Evolutionary conservation across 2,797 vertebrate species (phyloP).

Genomic region (Lepilemur ruficaudatus): DNA sequence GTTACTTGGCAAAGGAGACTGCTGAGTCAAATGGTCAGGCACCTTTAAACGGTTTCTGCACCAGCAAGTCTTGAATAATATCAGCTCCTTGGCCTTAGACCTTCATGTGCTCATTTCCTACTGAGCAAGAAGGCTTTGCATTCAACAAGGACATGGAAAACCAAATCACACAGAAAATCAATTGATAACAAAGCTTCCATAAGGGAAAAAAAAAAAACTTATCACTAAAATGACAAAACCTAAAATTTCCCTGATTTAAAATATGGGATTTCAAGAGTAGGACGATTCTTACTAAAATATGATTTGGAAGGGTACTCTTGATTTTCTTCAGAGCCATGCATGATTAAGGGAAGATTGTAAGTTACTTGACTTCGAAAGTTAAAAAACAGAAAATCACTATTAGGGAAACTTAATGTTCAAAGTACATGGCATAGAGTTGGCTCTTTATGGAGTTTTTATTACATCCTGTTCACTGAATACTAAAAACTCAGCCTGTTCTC

Average conservation of each 20-base stretch:
- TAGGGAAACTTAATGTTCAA: conserved; percentile 48
- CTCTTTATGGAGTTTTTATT: conserved; percentile 62
- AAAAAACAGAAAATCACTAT: conserved; percentile 52
- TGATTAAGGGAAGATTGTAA: conserved; percentile 41
- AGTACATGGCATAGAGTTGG: conserved; percentile 26
- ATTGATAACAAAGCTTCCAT: background rate
- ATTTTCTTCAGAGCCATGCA: background rate
- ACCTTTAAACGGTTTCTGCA: background rate
- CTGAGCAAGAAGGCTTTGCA: background rate
- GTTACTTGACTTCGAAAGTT: conserved; percentile 37
- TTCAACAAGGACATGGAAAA: background rate
- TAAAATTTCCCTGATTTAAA: conserved; percentile 40
- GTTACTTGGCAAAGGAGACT: background rate
- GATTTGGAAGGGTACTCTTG: background rate
- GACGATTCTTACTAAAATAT: background rate
- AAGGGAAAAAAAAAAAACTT: background rate
- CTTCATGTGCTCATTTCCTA: background rate
- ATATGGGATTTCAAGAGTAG: background rate
- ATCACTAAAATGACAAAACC: background rate
- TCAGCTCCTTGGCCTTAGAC: background rate
- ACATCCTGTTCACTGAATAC: conserved; percentile 52
- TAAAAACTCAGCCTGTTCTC: conserved; percentile 61
- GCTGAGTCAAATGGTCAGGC: background rate
- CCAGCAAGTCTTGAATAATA: background rate
- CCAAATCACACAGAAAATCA: background rate